Evolutionary conservation across 2,797 vertebrate genomes (phyloP).

Genomic region (Xenentodon cancila): DNA sequence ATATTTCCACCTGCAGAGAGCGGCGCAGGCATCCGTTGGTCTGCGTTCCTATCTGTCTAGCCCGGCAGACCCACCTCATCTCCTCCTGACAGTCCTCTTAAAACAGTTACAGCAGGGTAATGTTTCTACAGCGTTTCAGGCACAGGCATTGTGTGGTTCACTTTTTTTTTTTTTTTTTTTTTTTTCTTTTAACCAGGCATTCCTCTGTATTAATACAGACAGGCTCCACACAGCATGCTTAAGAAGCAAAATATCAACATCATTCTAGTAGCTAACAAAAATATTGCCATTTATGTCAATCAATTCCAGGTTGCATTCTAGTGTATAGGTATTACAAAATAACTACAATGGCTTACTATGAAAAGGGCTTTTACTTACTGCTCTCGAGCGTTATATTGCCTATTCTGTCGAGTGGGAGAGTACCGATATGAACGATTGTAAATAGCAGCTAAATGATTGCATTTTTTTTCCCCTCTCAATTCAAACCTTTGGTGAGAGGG

Average conservation of each 20-base stretch:
- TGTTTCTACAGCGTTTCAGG: constrained; percentile 82
- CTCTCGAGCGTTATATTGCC: constrained; percentile 75
- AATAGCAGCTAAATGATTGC: constrained; percentile 87
- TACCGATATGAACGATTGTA: constrained; percentile 77
- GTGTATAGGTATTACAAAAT: constrained; percentile 63
- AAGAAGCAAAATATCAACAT: constrained; percentile 80
- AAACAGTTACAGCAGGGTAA: constrained; percentile 78
- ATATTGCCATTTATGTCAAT: constrained; percentile 78
- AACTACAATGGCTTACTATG: constrained; percentile 75
- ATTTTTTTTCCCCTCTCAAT: constrained; percentile 63
- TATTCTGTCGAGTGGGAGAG: constrained; percentile 64
- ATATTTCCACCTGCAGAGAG: constrained; percentile 63
- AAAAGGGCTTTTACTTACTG: constrained; percentile 67
- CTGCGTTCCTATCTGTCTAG: constrained; percentile 61
- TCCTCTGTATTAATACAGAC: constrained; percentile 80
- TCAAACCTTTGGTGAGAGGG: constrained; percentile 78
- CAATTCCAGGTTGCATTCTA: constrained; percentile 73
- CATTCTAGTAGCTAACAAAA: constrained; percentile 80
- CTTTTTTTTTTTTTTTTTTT: constrained; percentile 59
- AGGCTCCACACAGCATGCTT: constrained; percentile 85
- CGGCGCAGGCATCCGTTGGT: constrained; percentile 56
- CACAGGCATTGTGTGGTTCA: constrained; percentile 84
- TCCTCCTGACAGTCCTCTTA: constrained; percentile 74
- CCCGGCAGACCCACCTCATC: constrained; percentile 66
- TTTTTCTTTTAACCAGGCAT: constrained; percentile 68